phyloP scores from a whole-genome alignment of 1,140 invertebrate genomes.

The Pectinophora gossypiella region DNA sequence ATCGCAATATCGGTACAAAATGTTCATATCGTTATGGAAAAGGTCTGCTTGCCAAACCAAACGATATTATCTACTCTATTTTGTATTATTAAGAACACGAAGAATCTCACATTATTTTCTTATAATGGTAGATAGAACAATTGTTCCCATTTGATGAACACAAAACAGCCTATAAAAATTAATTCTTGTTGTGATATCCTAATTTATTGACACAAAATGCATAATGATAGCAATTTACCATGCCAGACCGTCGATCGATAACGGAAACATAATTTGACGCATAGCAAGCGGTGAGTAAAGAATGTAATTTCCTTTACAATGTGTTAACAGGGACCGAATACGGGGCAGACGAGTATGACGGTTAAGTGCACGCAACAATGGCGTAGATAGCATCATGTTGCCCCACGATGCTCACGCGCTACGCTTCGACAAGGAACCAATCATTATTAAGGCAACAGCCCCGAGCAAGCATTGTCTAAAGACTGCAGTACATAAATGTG shows the following conservation, averaged over 20 bases:
- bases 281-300: conserved; percentile 51
- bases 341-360: conserved; percentile 39
- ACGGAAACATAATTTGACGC: conserved; percentile 50
- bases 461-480: conserved; percentile 11
- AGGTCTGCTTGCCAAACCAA: neutral
- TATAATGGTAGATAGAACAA: neutral
- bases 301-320: conserved; percentile 72
- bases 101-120: no score
- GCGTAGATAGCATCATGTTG: conserved; percentile 55
- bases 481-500: conserved; percentile 1
- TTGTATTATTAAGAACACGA: neutral
- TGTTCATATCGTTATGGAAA: conserved; percentile 11
- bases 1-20: conserved; percentile 32
- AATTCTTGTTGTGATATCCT: no score
- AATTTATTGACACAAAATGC: conserved; percentile 1
- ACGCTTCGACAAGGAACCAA: conserved; percentile 27
- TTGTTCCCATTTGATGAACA: neutral
- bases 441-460: conserved; percentile 25
- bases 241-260: conserved; percentile 59
- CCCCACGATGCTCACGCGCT: conserved; percentile 32
- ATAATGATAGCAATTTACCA: conserved; percentile 60
- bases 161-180: no score
- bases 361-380: conserved; percentile 70
- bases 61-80: neutral
- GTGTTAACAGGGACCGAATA: conserved; percentile 68